Evolutionary conservation across 2,888 invertebrate species (phyloP).

Genomic region (Nycteola revayana): DNA sequence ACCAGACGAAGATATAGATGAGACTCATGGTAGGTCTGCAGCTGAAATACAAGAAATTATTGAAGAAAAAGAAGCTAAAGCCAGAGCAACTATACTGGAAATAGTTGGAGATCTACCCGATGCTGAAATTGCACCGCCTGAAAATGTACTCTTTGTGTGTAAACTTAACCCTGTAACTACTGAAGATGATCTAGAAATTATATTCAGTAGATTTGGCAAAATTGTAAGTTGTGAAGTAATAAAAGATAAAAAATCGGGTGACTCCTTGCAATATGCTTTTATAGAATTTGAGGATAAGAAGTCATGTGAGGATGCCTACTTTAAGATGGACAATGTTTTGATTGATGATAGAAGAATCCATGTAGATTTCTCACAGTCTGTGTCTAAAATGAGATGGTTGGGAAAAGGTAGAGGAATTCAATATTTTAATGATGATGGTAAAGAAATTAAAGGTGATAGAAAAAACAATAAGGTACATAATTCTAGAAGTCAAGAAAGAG

Average conservation of each 20-base stretch:
- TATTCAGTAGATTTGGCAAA: constrained; percentile 97
- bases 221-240: constrained; percentile 98
- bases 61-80: constrained; percentile 96
- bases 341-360: constrained; percentile 99
- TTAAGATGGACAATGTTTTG: constrained; percentile 99
- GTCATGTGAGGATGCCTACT: constrained; percentile 98
- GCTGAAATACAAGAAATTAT: constrained; percentile 94
- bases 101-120: constrained; percentile 99
- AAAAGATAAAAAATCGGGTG: constrained; percentile 94
- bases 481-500: constrained; percentile 25
- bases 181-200: constrained; percentile 98
- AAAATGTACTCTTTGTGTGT: constrained; percentile 99
- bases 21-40: constrained; percentile 91
- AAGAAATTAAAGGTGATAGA: constrained; percentile 34
- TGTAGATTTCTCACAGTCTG: constrained; percentile 99
- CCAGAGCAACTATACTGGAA: constrained; percentile 97
- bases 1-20: constrained; percentile 96
- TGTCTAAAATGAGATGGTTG: constrained; percentile 95
- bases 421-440: constrained; percentile 71
- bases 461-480: constrained; percentile 28
- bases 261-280: constrained; percentile 99
- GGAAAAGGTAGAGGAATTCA: constrained; percentile 93
- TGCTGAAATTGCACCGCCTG: constrained; percentile 98
- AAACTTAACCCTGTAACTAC: constrained; percentile 99
- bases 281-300: constrained; percentile 97